Evolutionary conservation across 2,888 invertebrate genomes (phyloP), one percentile per base, ranked within the genome.

Genomic region (Ormia ochracea): DNA sequence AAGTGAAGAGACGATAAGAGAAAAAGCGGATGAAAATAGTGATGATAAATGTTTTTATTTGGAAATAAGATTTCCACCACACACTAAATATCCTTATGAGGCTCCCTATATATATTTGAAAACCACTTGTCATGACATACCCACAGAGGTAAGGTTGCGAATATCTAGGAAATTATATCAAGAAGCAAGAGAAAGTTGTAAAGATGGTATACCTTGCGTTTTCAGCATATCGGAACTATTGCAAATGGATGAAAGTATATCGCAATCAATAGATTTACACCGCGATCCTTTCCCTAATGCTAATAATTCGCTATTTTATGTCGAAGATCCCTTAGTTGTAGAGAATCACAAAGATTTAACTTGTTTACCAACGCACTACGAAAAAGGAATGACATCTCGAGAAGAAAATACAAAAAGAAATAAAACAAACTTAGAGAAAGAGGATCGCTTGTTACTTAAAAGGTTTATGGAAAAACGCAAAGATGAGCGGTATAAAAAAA

Each of bases 61-160:
- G 84, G 96, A 96, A 91, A 91, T 96, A 83, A 91, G 95, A 82
- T 95, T 96, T 90, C 93, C 94, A 0, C 91, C 92, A 82, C 92
- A 92, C 85, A 92, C 92, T 65, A 91, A 91, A 58, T 96, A 96
- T 88, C 96, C 96, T 0, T 93, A 92, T 84, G 94, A 95, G 88
- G 91, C 94, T 0, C 95, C 95, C 0, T 90, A 93, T 76, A 90
- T 95, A 80, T 94, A 94, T 85, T 89, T 95, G 43, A 93, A 93
- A 89, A 91, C 93, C 0, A 91, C 91, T 81, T 91, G 91, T 52
- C 92, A 92, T 77, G 90, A 93, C 66, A 91, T 94, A 82, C 94
- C 95, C 2, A 91, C 92, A 52, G 88, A 92, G 74, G 90, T 93
- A 23, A 92, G 92, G 82, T 89, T 96, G 59, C 92, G 93, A 85